A percentile compares a stretch with the other conserved stretches of the same genome.
Conservation (phyloP, 2,797 vertebrate genomes). For the Gambelia wislizenii region DNA sequence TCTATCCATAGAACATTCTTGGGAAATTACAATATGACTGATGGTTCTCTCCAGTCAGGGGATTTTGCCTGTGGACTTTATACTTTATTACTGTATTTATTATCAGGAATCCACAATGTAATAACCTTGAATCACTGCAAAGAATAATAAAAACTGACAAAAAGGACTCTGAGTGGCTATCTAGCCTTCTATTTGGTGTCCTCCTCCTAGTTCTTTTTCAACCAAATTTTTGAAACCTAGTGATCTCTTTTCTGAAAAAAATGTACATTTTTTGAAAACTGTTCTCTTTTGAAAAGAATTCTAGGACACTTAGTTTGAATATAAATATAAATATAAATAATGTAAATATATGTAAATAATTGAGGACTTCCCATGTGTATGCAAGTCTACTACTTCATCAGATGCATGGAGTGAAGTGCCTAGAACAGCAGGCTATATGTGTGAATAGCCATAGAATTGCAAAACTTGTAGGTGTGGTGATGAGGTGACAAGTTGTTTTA, state of each 20-base stretch:
- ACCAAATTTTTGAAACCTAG: background rate
- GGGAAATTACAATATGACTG: slow-evolving; percentile 55
- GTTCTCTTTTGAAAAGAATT: no score
- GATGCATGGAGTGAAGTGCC: no score
- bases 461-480: no score
- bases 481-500: no score
- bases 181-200: background rate
- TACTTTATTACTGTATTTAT: slow-evolving; percentile 53
- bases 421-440: no score
- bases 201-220: background rate
- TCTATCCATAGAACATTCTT: slow-evolving; percentile 37
- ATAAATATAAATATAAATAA: no score
- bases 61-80: slow-evolving; percentile 37
- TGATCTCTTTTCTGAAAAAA: background rate
- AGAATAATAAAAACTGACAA: background rate
- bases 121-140: background rate
- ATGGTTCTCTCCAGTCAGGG: slow-evolving; percentile 48
- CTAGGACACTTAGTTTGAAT: no score
- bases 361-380: no score
- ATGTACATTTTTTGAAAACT: no score
- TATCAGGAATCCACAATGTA: slow-evolving; percentile 36
- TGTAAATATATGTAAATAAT: no score
- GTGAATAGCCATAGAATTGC: no score
- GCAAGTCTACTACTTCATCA: no score
- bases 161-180: background rate